These are phyloP conservation scores for Macrosteles quadrilineatus DNA, from an alignment of 1,140 invertebrate genomes.

Conservation along the genomic window DNA sequence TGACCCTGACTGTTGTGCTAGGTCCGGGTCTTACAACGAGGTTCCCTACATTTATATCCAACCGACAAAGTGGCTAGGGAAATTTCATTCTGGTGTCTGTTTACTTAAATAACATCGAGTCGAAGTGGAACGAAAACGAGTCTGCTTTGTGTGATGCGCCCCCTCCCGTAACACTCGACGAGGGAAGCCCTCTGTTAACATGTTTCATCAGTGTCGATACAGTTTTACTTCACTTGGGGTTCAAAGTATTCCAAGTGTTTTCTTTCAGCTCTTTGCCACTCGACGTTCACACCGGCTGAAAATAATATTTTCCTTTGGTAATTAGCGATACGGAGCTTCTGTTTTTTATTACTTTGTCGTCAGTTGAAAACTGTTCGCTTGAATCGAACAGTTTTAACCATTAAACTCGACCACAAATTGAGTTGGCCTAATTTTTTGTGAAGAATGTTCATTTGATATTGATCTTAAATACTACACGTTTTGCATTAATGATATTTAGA, in stretches of 20 bases:
- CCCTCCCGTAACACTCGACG: neutral
- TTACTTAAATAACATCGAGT: slow-evolving; percentile 20
- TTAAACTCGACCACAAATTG: too few relatives aligned
- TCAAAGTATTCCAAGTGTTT: slow-evolving; percentile 8
- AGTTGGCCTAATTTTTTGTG: too few relatives aligned
- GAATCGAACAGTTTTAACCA: too few relatives aligned
- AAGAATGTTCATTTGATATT: too few relatives aligned
- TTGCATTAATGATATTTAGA: too few relatives aligned
- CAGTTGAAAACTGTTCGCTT: too few relatives aligned
- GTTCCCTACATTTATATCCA: neutral
- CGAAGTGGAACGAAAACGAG: slow-evolving; percentile 23
- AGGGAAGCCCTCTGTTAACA: slow-evolving; percentile 1
- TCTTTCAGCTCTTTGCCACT: neutral
- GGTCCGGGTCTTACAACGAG: too few relatives aligned
- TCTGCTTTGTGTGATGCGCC: slow-evolving; percentile 19
- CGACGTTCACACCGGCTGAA: neutral
- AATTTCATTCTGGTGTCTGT: neutral
- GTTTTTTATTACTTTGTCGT: too few relatives aligned
- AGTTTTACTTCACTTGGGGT: slow-evolving; percentile 6
- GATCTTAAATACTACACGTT: too few relatives aligned
- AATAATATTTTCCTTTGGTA: neutral
- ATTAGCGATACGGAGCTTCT: too few relatives aligned
- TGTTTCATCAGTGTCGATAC: slow-evolving; percentile 12
- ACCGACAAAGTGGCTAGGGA: slow-evolving; percentile 21
- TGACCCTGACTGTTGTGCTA: too few relatives aligned